Evolutionary conservation across 2,888 invertebrate genomes (phyloP).

Genomic region (Heliothis peltigera): DNA sequence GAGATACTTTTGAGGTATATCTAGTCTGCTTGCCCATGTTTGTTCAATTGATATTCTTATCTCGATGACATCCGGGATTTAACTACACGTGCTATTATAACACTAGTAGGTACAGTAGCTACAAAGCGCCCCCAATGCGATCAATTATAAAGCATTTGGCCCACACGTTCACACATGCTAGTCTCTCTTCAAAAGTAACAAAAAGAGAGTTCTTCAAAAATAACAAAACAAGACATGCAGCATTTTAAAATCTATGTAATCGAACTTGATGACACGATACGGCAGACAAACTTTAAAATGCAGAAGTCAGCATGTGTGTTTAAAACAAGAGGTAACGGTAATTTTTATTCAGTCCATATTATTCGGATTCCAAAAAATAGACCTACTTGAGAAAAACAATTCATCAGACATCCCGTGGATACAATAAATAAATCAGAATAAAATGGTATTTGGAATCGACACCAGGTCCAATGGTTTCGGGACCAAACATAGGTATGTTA

Average conservation of each 20-base stretch:
- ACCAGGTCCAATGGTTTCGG: slow-evolving; percentile 30
- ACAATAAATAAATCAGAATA: slow-evolving; percentile 46
- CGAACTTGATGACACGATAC: neutral
- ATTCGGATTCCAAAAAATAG: slow-evolving; percentile 25
- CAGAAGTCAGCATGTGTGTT: slow-evolving; percentile 6
- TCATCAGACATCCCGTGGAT: slow-evolving; percentile 26
- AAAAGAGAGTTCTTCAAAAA: neutral
- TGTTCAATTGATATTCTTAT: slow-evolving; percentile 43
- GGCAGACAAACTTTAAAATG: slow-evolving; percentile 4
- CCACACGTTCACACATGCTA: neutral
- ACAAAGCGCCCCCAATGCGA: neutral
- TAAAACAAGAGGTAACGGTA: slow-evolving; percentile 19
- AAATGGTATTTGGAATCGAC: slow-evolving; percentile 42
- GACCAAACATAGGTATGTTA: slow-evolving; percentile 47
- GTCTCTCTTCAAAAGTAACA: neutral
- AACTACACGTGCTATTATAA: neutral
- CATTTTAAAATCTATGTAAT: too few relatives aligned
- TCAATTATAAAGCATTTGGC: neutral
- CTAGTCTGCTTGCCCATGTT: slow-evolving; percentile 20
- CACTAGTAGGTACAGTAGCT: neutral
- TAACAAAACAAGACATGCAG: too few relatives aligned
- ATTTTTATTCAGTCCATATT: slow-evolving; percentile 21
- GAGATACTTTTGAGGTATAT: slow-evolving; percentile 20
- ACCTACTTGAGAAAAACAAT: slow-evolving; percentile 31
- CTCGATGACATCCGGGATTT: slow-evolving; percentile 41